Evolutionary conservation across 92 coral and sea anemone genomes (phyloP).

Genomic region (Bergia sp.): DNA sequence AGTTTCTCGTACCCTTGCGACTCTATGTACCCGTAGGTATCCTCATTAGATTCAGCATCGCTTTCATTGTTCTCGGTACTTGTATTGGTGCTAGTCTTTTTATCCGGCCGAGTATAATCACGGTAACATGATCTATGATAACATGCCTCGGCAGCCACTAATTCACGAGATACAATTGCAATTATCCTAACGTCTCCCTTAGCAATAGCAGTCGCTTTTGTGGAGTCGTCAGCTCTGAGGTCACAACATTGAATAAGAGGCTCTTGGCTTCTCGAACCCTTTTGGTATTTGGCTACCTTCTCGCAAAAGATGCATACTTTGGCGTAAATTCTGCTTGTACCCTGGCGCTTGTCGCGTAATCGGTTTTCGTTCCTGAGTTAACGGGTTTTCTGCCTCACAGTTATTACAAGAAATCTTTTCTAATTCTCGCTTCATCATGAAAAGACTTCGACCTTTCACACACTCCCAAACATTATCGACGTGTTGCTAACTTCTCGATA

Average conservation of each 20-base stretch:
- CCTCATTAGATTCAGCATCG: conserved; percentile 7
- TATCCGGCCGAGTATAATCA: conserved; percentile 50
- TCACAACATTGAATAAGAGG: conserved; percentile 18
- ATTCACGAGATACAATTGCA: conserved; percentile 44
- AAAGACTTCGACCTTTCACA: background rate
- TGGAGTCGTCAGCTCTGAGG: conserved; percentile 37
- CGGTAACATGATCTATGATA: conserved; percentile 55
- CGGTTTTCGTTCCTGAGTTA: too few species aligned
- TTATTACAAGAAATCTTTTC: conserved; percentile 8
- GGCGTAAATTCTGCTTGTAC: too few species aligned
- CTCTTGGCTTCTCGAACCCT: conserved; percentile 27
- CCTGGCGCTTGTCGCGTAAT: too few species aligned
- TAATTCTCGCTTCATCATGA: conserved; percentile 32
- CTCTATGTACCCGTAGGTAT: conserved; percentile 21
- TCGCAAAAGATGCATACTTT: background rate
- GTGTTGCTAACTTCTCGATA: too few species aligned
- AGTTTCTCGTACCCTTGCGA: conserved; percentile 37
- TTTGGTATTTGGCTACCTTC: conserved; percentile 6
- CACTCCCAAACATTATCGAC: too few species aligned
- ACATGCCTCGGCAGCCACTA: conserved; percentile 49
- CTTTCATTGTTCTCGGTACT: background rate
- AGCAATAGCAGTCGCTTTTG: conserved; percentile 16
- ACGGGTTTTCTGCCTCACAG: background rate
- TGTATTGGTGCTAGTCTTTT: background rate
- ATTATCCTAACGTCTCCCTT: conserved; percentile 41